Conservation (phyloP, 2,113 vertebrate genomes). For the Syngnathus typhle region DNA sequence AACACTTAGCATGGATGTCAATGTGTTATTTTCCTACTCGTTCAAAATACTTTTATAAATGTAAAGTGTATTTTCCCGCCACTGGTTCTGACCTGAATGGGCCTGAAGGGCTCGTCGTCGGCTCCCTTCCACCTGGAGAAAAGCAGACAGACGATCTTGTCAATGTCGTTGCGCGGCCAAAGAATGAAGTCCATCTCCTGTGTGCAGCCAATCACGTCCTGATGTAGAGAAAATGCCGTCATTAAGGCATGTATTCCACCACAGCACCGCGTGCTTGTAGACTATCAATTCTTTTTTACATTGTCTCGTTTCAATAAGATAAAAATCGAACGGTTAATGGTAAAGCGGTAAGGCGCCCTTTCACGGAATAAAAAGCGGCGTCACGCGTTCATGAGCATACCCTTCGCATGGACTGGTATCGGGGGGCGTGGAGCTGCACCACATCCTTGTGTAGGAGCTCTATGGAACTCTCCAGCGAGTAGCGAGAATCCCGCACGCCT, state of each 20-base stretch:
- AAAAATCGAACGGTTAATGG: too few species aligned
- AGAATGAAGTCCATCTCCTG: conserved; percentile 99
- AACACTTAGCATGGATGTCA: too few species aligned
- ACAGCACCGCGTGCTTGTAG: too few species aligned
- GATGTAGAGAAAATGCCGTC: neutral
- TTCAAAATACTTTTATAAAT: too few species aligned
- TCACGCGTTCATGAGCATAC: conserved; percentile 60
- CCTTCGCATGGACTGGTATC: conserved; percentile 99
- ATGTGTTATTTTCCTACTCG: too few species aligned
- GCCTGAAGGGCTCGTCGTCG: conserved; percentile 91
- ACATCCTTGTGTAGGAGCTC: conserved; percentile 98
- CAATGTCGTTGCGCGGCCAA: conserved; percentile 98
- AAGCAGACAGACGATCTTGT: conserved; percentile 98
- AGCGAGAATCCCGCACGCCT: conserved; percentile 94
- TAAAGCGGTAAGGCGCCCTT: too few species aligned
- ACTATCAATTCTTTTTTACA: too few species aligned
- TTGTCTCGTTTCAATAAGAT: too few species aligned
- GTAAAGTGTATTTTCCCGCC: too few species aligned
- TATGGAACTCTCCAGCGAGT: conserved; percentile 96
- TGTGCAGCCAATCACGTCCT: conserved; percentile 98
- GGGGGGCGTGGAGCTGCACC: conserved; percentile 96
- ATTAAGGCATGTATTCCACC: neutral
- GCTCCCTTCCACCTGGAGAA: conserved; percentile 98
- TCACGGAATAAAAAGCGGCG: too few species aligned
- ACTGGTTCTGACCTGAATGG: conserved; percentile 83